These are phyloP conservation scores for Dryobota labecula DNA, from an alignment of 2,888 invertebrate genomes.

Conservation along the genomic window DNA sequence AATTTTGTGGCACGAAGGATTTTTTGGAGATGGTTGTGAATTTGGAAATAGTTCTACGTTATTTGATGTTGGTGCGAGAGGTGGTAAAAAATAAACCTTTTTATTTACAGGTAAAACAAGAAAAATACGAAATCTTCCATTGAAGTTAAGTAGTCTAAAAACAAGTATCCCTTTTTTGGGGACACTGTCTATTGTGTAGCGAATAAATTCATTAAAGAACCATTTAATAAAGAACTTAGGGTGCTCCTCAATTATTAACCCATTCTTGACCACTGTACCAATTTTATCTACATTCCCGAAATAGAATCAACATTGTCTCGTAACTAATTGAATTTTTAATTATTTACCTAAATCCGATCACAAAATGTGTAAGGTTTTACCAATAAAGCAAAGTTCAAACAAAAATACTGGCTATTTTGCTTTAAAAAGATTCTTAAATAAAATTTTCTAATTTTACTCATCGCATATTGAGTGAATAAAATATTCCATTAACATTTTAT, in stretches of 20 bases:
- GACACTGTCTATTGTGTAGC: not conserved
- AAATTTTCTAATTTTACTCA: not conserved
- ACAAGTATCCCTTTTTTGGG: not conserved
- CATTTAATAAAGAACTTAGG: too few relatives aligned
- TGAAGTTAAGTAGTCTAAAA: not conserved
- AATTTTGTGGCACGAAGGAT: not conserved
- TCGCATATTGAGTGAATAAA: not conserved
- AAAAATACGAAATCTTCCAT: not conserved
- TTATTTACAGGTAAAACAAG: not conserved
- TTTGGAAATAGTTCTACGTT: not conserved
- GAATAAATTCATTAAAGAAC: not conserved
- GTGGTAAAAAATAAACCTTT: not conserved
- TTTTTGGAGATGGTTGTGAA: not conserved
- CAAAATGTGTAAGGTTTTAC: not conserved
- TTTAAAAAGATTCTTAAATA: not conserved
- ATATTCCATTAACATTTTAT: not conserved
- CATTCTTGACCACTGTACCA: too few relatives aligned
- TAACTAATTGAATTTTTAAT: not conserved
- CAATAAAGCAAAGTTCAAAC: not conserved
- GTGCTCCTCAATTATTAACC: not conserved
- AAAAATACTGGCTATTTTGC: not conserved
- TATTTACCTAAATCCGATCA: not conserved
- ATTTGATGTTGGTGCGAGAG: not conserved
- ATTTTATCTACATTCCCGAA: not conserved
- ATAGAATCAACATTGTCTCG: not conserved